Evolutionary conservation across 2,113 vertebrate species (phyloP), one percentile per base, ranked within the genome.

Genomic region (Paramormyrops kingsleyae): DNA sequence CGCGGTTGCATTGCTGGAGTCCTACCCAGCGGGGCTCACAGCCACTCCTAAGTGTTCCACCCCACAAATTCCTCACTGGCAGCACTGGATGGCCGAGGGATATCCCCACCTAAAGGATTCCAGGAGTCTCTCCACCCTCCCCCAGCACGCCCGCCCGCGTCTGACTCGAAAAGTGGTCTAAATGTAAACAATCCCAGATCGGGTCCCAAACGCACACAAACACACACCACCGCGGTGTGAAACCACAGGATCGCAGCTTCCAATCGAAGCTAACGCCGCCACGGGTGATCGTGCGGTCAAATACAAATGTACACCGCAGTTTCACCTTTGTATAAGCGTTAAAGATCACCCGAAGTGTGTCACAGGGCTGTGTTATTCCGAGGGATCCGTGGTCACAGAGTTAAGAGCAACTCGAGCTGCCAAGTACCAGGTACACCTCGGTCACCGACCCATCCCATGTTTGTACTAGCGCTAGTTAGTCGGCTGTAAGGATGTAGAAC

Each of bases 131-230:
- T 70, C 62, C 27, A 70, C 62, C 62, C 62, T 70, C 62, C 62
- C 62, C 62, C 27, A 70, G 10, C 27, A 70, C 27, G n/a, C 62
- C 62, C 62, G n/a, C 62, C 62, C 10, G n/a, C 62, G 10, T 70
- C 62, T 70, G 62, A 70, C n/a, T 70, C 3, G 10, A 70, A 70
- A 70, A 70, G 59, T 88, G 21, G 50, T 83, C 91, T 90, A 85
- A 90, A 89, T 88, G 94, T 93, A 94, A 95, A 94, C 92, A 94
- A 93, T 90, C 92, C 92, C 53, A 66, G 89, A 89, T 90, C 66
- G 35, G 56, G 80, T 88, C 62, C 62, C 62, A 70, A 70, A 27
- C 21, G 21, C 19, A 24, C 56, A n/a, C 56, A 62, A 24, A 66
- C 59, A n/a, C 62, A 70, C 62, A 70, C 62, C 62, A 70, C 62